These are phyloP conservation scores for Characodon lateralis DNA, from an alignment of 2,797 vertebrate genomes.

Conservation along the genomic window DNA sequence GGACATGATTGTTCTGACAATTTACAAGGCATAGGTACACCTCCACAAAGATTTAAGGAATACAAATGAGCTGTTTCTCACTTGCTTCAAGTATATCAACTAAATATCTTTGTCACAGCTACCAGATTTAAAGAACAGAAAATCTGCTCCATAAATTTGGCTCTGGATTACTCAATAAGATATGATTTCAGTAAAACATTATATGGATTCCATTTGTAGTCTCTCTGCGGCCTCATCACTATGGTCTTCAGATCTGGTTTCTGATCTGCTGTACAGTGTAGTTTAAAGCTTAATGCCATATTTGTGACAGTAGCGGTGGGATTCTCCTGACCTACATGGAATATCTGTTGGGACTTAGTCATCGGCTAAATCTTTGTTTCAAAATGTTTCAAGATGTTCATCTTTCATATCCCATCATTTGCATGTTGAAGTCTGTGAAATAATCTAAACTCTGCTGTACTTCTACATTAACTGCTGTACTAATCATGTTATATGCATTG, in stretches of 20 bases:
- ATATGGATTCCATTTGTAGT: not conserved
- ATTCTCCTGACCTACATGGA: not conserved
- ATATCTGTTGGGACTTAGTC: not conserved
- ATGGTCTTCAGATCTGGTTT: constrained; percentile 4
- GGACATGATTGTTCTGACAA: not conserved
- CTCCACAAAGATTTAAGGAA: not conserved
- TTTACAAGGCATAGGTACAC: not conserved
- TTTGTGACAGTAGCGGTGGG: constrained; percentile 4
- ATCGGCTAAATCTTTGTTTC: not conserved
- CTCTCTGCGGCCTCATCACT: not conserved
- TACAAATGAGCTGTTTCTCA: not conserved
- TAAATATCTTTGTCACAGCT: not conserved
- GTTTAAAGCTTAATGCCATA: not conserved
- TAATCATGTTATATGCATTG: not conserved
- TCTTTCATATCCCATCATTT: not conserved
- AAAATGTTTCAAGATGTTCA: not conserved
- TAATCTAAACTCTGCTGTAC: not conserved
- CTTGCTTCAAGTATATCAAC: not conserved
- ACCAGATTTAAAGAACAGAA: not conserved
- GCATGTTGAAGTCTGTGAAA: not conserved
- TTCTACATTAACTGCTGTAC: not conserved
- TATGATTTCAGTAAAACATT: not conserved
- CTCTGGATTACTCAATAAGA: not conserved
- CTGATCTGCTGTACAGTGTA: constrained; percentile 4
- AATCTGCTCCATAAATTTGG: not conserved